phyloP scores from a whole-genome alignment of 2,888 invertebrate species.

The Serrognathus titanus region DNA sequence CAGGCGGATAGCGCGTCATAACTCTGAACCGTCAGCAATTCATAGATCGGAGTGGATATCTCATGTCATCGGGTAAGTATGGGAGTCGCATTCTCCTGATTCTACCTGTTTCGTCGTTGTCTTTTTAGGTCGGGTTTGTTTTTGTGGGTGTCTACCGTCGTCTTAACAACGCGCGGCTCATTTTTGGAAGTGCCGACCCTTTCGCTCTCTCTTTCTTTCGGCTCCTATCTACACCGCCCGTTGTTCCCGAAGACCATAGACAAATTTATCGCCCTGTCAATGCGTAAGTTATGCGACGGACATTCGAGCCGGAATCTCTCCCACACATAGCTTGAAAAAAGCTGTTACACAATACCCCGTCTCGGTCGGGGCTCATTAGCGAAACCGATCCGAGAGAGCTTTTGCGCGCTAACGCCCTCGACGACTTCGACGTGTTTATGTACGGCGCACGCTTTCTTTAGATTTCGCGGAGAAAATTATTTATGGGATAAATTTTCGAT shows the following conservation, averaged over 20 bases:
- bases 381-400: conserved; percentile 10
- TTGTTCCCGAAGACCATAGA: conserved; percentile 38
- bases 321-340: conserved; percentile 30
- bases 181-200: conserved; percentile 27
- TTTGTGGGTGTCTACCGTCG: conserved; percentile 29
- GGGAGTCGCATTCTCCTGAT: neutral
- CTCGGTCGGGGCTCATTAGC: conserved; percentile 25
- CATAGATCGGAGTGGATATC: conserved; percentile 1
- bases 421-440: conserved; percentile 13
- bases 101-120: conserved; percentile 7
- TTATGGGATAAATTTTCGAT: too few species aligned
- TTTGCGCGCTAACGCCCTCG: conserved; percentile 11
- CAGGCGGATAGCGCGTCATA: conserved; percentile 39
- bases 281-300: conserved; percentile 40
- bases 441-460: neutral
- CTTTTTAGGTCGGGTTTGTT: conserved; percentile 23
- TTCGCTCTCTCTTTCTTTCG: neutral
- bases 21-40: conserved; percentile 27
- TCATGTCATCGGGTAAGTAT: neutral
- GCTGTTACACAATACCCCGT: conserved; percentile 25
- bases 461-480: too few species aligned
- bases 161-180: conserved; percentile 33
- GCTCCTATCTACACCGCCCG: conserved; percentile 25
- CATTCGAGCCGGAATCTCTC: conserved; percentile 35
- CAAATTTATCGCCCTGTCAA: conserved; percentile 43